These are phyloP conservation scores for Syngnathus rostellatus DNA, from an alignment of 2,797 vertebrate genomes.

Conservation along the genomic window DNA sequence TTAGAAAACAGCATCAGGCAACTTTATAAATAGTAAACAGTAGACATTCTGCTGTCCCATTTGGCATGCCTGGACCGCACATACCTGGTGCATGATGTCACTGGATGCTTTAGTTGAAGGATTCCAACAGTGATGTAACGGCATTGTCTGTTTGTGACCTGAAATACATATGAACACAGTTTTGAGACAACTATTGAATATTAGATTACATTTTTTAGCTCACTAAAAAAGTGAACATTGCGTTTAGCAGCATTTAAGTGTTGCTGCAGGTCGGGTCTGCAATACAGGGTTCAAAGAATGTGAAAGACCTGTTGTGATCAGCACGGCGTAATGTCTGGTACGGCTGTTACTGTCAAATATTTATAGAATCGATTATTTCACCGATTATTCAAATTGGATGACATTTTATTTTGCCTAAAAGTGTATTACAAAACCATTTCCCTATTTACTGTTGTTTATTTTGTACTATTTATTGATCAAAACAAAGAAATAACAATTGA, in stretches of 20 bases:
- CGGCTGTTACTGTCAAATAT: no score
- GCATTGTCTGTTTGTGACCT: not conserved
- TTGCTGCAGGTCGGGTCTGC: not conserved
- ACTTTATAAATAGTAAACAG: slow-evolving; percentile 48
- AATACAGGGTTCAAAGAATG: not conserved
- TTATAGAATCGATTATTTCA: no score
- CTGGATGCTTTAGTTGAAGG: slow-evolving; percentile 14
- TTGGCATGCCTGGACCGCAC: slow-evolving; percentile 30
- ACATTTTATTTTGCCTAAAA: no score
- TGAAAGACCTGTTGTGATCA: not conserved
- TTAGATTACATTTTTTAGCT: not conserved
- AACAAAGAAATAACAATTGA: no score
- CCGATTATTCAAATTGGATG: no score
- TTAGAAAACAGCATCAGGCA: slow-evolving; percentile 22
- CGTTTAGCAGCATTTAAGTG: not conserved
- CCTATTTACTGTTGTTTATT: no score
- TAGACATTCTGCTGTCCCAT: slow-evolving; percentile 40
- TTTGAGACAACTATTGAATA: not conserved
- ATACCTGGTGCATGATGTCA: slow-evolving; percentile 45
- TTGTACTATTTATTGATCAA: no score
- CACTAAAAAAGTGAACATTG: not conserved
- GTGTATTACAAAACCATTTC: no score
- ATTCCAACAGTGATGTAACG: not conserved
- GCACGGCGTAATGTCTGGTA: slow-evolving; percentile 37
- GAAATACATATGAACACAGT: not conserved